Evolutionary conservation across 2,113 vertebrate genomes (phyloP), one percentile per base, ranked within the genome.

Genomic region (Alligator sinensis): DNA sequence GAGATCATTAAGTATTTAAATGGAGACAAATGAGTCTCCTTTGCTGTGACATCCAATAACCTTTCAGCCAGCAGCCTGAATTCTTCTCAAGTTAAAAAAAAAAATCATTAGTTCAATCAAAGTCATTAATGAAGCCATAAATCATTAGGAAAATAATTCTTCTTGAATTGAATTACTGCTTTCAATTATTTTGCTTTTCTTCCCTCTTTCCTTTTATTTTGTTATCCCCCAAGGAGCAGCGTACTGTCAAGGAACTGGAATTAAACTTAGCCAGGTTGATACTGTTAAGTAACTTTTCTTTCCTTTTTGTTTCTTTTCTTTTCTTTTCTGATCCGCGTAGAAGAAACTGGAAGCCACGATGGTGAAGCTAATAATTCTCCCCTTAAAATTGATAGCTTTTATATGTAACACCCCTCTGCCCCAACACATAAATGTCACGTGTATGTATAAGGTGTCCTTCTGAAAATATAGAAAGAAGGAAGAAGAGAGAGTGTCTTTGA

Each of bases 61-160:
- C 91, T 82, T 79, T 84, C 81, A 92, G 94, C 77, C 60, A 66
- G 74, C 63, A 3, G 22, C 90, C 86, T 68, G 89, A 82, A 13
- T 62, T 92, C 92, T 82, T 55, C 30, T 25, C 30, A 90, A 97
- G 85, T 84, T 64, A 21, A 25, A 59, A 55, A 76, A 76, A 38
- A 14, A 22, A 95, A 89, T 76, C 63, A 21, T 90, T 89, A 87
- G 70, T 93, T 96, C 92, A 91, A 88, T 93, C 95, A 75, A 91
- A 82, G 68, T 89, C 94, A 88, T 96, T 97, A 96, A 95, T n/a
- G 90, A 96, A 95, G 80, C 96, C 38, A 92, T 92, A 87, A 96
- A 96, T 96, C 97, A 95, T 95, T 92, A 97, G 91, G 80, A 94
- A 82, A 88, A 94, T 87, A 84, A 97, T 97, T 94, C 89, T 87